Conservation (phyloP, 2,113 vertebrate genomes). For the Silurus asotus region DNA sequence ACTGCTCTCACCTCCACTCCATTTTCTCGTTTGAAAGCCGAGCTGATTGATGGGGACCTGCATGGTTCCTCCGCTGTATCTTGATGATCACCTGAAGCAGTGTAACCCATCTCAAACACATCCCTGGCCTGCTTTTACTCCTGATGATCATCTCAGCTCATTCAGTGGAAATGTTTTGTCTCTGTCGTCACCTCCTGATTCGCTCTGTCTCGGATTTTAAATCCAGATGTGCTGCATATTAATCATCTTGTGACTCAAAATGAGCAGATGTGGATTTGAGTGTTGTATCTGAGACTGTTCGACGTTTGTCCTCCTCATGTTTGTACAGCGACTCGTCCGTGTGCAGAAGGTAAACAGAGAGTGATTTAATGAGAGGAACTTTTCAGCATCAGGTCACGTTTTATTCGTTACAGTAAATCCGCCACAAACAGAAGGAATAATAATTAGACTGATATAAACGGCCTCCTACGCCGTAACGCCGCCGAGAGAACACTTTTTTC, state of each 20-base stretch:
- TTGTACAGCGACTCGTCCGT: background rate
- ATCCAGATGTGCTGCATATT: background rate
- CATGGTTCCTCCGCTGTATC: background rate
- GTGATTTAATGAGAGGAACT: background rate
- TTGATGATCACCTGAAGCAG: background rate
- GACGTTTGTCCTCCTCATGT: background rate
- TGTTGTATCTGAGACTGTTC: background rate
- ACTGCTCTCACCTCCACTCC: background rate
- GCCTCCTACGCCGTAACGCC: background rate
- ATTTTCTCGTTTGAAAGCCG: background rate
- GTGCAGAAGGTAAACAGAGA: background rate
- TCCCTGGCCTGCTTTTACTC: background rate
- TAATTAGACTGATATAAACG: constrained; percentile 22
- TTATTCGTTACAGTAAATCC: background rate
- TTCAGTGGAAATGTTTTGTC: background rate
- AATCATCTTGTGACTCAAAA: background rate
- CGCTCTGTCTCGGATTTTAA: background rate
- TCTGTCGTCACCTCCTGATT: background rate
- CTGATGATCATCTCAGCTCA: background rate
- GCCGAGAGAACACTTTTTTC: background rate
- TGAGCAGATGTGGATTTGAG: background rate
- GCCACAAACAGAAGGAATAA: constrained; percentile 16
- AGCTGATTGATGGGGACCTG: background rate
- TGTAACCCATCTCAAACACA: background rate
- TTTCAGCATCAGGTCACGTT: background rate